A percentile compares a stretch with the other conserved stretches of the same genome.
phyloP scores from a whole-genome alignment of 2,797 vertebrate species.

The Bradypodion ventrale region DNA sequence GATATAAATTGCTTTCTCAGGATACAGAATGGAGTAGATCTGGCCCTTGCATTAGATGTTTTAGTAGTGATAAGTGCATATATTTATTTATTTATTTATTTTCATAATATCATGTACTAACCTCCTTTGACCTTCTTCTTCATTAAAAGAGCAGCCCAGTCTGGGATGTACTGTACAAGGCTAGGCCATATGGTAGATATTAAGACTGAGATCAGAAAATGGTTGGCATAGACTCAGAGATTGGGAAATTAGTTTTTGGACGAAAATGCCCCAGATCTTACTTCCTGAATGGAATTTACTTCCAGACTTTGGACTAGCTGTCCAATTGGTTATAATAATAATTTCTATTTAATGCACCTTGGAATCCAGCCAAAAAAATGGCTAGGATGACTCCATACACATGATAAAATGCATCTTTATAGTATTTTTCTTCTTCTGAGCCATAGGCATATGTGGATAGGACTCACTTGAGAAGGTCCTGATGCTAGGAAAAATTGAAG shows the following conservation, averaged over 20 bases:
- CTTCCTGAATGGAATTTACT: too few relatives aligned
- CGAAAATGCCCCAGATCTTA: too few relatives aligned
- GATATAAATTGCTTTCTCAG: conserved; percentile 36
- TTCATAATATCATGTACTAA: too few relatives aligned
- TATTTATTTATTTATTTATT: too few relatives aligned
- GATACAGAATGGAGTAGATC: conserved; percentile 8
- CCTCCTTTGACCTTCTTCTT: not conserved
- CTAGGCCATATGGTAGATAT: not conserved
- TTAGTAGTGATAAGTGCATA: not conserved
- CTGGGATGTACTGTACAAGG: not conserved
- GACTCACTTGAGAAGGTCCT: too few relatives aligned
- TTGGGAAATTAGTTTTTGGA: too few relatives aligned
- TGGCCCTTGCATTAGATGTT: too few relatives aligned
- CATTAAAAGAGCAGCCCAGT: not conserved
- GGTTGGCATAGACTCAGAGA: too few relatives aligned
- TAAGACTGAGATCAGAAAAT: not conserved
- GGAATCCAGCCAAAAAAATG: not conserved
- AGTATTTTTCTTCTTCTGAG: not conserved
- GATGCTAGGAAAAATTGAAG: too few relatives aligned
- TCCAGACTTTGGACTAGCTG: not conserved
- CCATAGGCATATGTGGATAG: not conserved
- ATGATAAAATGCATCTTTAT: too few relatives aligned
- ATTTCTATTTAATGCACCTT: too few relatives aligned
- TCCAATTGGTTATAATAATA: too few relatives aligned
- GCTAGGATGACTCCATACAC: not conserved